Base-by-base conservation (phyloP, 2,888 invertebrate genomes). In the Lithophane ornitopus region DNA sequence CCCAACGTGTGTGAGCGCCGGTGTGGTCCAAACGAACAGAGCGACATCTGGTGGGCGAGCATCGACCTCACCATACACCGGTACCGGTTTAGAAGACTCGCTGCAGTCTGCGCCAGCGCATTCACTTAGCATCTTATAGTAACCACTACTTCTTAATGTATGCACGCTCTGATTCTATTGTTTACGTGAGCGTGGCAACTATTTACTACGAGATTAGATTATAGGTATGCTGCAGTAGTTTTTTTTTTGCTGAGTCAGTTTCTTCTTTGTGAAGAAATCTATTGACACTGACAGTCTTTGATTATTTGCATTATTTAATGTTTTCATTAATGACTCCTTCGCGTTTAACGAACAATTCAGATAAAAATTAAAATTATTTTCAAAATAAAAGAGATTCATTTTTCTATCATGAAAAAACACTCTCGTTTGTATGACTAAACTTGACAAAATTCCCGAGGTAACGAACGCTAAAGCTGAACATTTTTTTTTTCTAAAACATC, bases 31-130 rank as follows among this genome's bases (percentile, higher is more conserved):
- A 84, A 84, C 63, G 74, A 81, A 76, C 74, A 85, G 68, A 81
- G 89, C 90, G 90, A 90, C 93, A 93, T 92, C 92, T 93, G 93
- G 91, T 82, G 90, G 88, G 87, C 92, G 93, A 87, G 85, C 93
- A 88, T 87, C 92, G 93, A 94, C 93, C 93, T 83, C 85, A 71
- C 80, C 78, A 34, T 78, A 61, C 44, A 74, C 70, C 80, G 77
- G 78, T 84, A 80, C 84, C 84, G 85, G 85, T 85, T 86, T 85
- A 76, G 76, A 76, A 85, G 87, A 87, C 88, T 85, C 87, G 65
- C 76, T 88, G 89, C 91, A 90, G 89, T 88, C 88, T 88, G 89
- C 85, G 81, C 84, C 70, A 65, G 82, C 86, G 85, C 88, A 82
- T 84, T 87, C 80, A 84, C 84, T 84, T 82, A 85, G 76, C 88